Evolutionary conservation across 2,113 vertebrate species (phyloP).

Genomic region (Tursiops truncatus): DNA sequence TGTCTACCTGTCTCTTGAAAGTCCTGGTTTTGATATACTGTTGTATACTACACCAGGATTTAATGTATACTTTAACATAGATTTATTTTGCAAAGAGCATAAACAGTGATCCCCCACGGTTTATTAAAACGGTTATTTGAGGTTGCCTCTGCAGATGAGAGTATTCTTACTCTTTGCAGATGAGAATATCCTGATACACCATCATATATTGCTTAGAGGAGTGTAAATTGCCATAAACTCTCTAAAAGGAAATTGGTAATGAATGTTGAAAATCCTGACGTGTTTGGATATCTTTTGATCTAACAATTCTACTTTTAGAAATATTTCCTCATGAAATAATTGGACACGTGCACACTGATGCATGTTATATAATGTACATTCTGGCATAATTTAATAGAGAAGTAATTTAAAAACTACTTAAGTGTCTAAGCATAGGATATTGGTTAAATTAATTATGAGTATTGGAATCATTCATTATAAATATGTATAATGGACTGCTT

Average conservation of each 20-base stretch:
- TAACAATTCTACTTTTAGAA: not conserved
- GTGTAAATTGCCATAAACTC: not conserved
- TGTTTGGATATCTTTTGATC: not conserved
- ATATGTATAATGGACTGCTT: not conserved
- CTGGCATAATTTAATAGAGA: constrained; percentile 10
- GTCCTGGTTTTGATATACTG: not conserved
- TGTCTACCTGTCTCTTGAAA: not conserved
- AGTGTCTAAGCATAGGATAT: not conserved
- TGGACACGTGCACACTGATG: not conserved
- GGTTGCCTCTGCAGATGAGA: not conserved
- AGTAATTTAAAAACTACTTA: constrained; percentile 24
- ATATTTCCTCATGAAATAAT: constrained; percentile 43
- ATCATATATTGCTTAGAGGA: not conserved
- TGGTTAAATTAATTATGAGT: constrained; percentile 2
- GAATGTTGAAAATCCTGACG: not conserved
- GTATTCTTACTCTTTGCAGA: not conserved
- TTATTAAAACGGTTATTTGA: constrained; percentile 36
- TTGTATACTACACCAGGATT: not conserved
- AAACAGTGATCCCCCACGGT: not conserved
- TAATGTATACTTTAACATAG: not conserved
- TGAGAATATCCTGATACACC: not conserved
- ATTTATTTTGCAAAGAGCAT: not conserved
- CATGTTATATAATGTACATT: not conserved
- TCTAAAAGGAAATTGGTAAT: constrained; percentile 24
- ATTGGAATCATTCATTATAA: constrained; percentile 17